These are phyloP conservation scores for Herminia tarsipennalis DNA, from an alignment of 2,888 invertebrate species.

Conservation along the genomic window DNA sequence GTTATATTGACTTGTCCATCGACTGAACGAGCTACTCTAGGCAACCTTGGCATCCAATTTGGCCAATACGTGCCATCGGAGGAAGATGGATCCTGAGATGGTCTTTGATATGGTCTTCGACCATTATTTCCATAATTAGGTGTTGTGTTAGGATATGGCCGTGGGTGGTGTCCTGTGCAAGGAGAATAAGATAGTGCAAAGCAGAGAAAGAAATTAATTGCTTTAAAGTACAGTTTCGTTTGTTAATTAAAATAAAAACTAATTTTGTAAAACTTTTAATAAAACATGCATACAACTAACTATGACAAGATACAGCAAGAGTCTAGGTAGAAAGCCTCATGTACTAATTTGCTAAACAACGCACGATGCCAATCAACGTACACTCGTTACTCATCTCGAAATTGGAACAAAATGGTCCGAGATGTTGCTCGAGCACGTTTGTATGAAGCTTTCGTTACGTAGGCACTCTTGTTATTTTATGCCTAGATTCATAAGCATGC, in stretches of 20 bases:
- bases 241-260: background rate
- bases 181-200: slow-evolving; percentile 1
- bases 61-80: slow-evolving; percentile 12
- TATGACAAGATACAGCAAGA: no score
- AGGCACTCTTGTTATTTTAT: no score
- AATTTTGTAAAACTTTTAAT: no score
- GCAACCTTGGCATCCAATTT: background rate
- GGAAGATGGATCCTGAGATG: background rate
- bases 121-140: background rate
- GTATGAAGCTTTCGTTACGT: no score
- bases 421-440: no score
- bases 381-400: no score
- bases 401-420: no score
- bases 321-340: no score
- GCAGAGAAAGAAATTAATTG: background rate
- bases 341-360: no score
- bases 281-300: no score
- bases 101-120: background rate
- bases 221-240: background rate
- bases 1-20: slow-evolving; percentile 7
- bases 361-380: no score
- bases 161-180: slow-evolving; percentile 23
- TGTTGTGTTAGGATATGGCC: background rate
- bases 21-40: slow-evolving; percentile 17
- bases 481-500: no score